Evolutionary conservation across 2,113 vertebrate species (phyloP).

Genomic region (Ia io): DNA sequence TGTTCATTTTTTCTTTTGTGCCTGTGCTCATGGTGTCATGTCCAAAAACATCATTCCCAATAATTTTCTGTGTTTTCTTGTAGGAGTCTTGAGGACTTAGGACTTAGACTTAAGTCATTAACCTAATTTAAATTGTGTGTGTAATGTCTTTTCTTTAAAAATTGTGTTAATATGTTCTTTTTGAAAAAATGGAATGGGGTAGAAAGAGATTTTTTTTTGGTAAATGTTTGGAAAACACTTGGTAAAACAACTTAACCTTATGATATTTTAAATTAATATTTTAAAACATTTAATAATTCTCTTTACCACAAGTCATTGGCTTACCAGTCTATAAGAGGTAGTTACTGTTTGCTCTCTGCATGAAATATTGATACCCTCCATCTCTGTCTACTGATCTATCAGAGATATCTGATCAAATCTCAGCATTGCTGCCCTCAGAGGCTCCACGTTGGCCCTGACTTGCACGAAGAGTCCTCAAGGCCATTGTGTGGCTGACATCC

Average conservation of each 20-base stretch:
- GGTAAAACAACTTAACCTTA: neutral
- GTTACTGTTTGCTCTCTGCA: neutral
- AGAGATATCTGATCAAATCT: neutral
- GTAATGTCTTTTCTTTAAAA: neutral
- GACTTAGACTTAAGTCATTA: neutral
- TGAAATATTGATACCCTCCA: neutral
- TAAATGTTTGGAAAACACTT: neutral
- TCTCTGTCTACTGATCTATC: neutral
- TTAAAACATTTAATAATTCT: neutral
- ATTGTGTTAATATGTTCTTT: neutral
- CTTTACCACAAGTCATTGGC: neutral
- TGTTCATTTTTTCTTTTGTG: neutral
- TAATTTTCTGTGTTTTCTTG: neutral
- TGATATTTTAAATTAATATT: neutral
- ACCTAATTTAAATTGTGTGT: neutral
- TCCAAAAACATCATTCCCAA: neutral
- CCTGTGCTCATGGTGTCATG: neutral
- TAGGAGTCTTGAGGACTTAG: neutral
- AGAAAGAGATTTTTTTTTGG: neutral
- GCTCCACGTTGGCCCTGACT: fast-evolving
- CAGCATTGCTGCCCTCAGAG: fast-evolving
- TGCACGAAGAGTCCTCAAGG: neutral
- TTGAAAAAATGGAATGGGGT: neutral
- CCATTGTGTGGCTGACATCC: neutral
- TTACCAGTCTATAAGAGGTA: neutral